phyloP scores from a whole-genome alignment of 2,113 vertebrate genomes.

The Aix galericulata region DNA sequence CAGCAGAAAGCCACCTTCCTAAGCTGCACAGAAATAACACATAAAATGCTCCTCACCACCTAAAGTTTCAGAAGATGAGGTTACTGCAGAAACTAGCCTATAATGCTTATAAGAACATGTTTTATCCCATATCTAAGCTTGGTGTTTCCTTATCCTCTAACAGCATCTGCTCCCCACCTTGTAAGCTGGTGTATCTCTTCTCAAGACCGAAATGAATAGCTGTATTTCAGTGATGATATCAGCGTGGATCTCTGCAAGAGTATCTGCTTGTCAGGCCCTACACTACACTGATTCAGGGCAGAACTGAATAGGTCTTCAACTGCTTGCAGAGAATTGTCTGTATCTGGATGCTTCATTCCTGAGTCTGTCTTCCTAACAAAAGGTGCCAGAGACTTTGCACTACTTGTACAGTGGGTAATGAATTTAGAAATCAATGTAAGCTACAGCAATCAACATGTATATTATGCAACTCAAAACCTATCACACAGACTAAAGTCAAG shows the following conservation, averaged over 20 bases:
- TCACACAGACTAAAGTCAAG: accelerated
- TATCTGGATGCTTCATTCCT: not conserved
- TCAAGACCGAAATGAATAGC: not conserved
- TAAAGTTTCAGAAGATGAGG: not conserved
- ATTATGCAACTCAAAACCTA: not conserved
- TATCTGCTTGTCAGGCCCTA: not conserved
- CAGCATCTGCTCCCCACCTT: not conserved
- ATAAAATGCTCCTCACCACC: accelerated
- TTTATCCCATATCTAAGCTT: not conserved
- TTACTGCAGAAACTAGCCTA: not conserved
- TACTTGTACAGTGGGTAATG: not conserved
- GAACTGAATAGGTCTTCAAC: not conserved
- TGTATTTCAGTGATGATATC: not conserved
- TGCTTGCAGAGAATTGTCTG: not conserved
- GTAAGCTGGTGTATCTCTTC: not conserved
- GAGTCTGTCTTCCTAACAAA: not conserved
- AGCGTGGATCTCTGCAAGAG: not conserved
- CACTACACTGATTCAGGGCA: not conserved
- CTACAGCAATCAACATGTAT: not conserved
- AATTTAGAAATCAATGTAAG: not conserved
- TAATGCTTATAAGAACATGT: not conserved
- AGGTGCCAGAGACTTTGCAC: not conserved
- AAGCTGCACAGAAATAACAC: not conserved
- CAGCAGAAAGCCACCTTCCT: not conserved
- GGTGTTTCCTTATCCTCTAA: not conserved